phyloP scores from a whole-genome alignment of 2,888 invertebrate species.

The Cephus rjabovi region DNA sequence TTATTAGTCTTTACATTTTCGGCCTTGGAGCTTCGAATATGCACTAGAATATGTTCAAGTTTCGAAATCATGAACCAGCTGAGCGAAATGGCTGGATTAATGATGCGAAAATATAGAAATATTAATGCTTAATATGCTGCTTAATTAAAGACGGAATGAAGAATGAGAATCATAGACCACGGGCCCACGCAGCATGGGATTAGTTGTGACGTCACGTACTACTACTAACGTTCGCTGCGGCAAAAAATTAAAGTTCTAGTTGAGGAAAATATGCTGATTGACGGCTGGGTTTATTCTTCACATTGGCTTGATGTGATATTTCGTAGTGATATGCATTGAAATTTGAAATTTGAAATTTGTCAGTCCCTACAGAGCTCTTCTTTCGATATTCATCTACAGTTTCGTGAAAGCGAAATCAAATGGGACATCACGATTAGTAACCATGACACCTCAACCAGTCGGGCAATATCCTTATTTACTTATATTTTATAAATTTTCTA shows the following conservation, averaged over 20 bases:
- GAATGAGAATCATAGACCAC: not conserved
- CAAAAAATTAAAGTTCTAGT: not conserved
- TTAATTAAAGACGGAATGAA: not conserved
- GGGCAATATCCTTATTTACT: too few species aligned
- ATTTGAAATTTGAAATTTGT: not conserved
- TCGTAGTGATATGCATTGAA: not conserved
- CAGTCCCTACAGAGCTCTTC: not conserved
- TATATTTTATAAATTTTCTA: too few species aligned
- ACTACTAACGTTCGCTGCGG: not conserved
- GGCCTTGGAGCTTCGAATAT: not conserved
- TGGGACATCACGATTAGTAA: not conserved
- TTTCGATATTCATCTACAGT: not conserved
- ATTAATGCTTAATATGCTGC: too few species aligned
- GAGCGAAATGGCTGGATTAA: not conserved
- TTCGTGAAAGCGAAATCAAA: not conserved
- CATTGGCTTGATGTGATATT: not conserved
- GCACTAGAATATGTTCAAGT: not conserved
- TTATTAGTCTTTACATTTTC: not conserved
- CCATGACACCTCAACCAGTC: too few species aligned
- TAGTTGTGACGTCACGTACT: not conserved
- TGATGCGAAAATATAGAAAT: not conserved
- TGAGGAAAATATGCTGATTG: not conserved
- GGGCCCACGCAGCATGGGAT: not conserved
- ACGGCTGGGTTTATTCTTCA: not conserved
- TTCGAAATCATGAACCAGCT: not conserved